Conservation (phyloP, 2,888 invertebrate species). For the Laothoe populi region DNA sequence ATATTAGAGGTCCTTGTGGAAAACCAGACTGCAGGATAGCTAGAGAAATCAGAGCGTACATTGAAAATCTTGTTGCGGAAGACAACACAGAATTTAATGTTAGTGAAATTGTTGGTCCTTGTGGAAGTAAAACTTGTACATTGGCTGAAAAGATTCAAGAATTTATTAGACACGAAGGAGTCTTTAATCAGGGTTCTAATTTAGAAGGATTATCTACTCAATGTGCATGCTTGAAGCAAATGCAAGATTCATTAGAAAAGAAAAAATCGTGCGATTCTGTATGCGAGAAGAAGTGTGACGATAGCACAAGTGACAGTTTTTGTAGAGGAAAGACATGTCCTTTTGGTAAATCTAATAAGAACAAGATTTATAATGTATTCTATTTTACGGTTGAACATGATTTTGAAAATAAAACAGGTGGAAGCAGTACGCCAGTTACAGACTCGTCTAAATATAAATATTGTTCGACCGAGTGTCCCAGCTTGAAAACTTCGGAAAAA, state of each 20-base stretch:
- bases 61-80: conserved; percentile 72
- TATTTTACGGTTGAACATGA: conserved; percentile 75
- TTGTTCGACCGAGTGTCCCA: conserved; percentile 64
- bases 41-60: conserved; percentile 69
- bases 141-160: conserved; percentile 70
- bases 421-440: conserved; percentile 38
- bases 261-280: conserved; percentile 55
- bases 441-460: conserved; percentile 50
- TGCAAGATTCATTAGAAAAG: conserved; percentile 60
- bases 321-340: conserved; percentile 66
- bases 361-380: conserved; percentile 64
- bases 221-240: conserved; percentile 69
- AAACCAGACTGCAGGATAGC: conserved; percentile 75
- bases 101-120: conserved; percentile 70
- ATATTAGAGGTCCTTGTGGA: conserved; percentile 77
- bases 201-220: conserved; percentile 70
- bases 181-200: conserved; percentile 54
- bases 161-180: conserved; percentile 69
- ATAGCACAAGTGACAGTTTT: conserved; percentile 47
- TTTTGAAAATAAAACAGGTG: conserved; percentile 46
- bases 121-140: conserved; percentile 73
- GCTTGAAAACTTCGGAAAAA: conserved; percentile 49
- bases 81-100: conserved; percentile 66
- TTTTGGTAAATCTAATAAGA: conserved; percentile 40
- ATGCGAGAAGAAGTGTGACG: conserved; percentile 62